Conservation (phyloP, 2,797 vertebrate genomes). For the Todus mexicanus region DNA sequence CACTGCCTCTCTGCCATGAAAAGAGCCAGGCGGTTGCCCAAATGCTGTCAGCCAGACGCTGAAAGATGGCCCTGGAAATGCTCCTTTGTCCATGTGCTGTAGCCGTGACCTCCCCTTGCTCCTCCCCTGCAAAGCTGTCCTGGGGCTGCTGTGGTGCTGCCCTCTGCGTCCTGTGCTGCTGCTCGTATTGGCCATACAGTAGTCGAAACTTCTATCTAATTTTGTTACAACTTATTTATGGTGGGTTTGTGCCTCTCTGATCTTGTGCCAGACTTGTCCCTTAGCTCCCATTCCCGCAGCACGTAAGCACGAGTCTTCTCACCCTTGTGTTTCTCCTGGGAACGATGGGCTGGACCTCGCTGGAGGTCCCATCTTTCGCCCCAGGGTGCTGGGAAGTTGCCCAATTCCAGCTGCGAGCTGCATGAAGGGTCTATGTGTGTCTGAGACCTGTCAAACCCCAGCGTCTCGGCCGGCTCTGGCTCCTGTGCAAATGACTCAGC, state of each 20-base stretch:
- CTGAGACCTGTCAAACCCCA: background rate
- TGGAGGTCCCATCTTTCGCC: background rate
- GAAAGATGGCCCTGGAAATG: background rate
- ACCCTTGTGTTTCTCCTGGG: background rate
- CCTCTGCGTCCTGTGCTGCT: background rate
- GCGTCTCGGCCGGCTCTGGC: background rate
- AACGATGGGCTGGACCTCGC: accelerated
- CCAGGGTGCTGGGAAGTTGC: background rate
- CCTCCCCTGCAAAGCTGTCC: background rate
- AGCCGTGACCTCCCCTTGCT: background rate
- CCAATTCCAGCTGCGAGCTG: accelerated
- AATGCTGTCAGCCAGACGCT: background rate
- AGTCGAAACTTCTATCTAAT: background rate
- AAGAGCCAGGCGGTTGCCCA: background rate
- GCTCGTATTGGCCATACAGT: background rate
- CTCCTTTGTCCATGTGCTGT: background rate
- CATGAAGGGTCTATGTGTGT: background rate
- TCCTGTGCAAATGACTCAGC: background rate
- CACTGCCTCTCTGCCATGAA: background rate
- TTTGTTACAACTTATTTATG: background rate
- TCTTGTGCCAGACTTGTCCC: background rate
- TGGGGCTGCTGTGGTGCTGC: background rate
- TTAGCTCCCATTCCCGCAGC: background rate
- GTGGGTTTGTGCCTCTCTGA: background rate
- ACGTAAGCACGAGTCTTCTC: background rate